A percentile compares a stretch with the other conserved stretches of the same genome.
Conservation (phyloP, 92 coral and sea anemone genomes). For the Porites evermanni region DNA sequence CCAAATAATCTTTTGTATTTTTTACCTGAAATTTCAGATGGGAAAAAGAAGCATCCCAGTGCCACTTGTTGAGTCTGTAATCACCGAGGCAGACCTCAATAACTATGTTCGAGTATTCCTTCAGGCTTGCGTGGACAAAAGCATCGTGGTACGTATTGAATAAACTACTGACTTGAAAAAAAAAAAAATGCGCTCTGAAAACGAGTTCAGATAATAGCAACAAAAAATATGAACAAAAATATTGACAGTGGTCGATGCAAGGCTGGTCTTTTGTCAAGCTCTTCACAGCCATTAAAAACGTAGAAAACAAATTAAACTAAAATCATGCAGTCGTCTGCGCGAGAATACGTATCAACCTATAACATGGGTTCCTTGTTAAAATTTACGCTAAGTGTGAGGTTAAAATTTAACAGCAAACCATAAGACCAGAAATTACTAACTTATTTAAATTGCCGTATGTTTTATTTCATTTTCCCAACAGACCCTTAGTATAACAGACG, state of each 20-base stretch:
- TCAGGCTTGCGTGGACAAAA: neutral
- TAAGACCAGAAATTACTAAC: too few relatives aligned
- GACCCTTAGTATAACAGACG: slow-evolving; percentile 30
- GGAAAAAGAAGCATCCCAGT: neutral
- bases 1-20: neutral
- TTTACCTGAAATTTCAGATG: neutral
- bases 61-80: neutral
- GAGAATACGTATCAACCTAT: too few relatives aligned
- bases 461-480: neutral
- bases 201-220: neutral
- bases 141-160: slow-evolving; percentile 1
- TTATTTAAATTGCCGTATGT: neutral
- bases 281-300: too few relatives aligned
- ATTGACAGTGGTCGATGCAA: neutral
- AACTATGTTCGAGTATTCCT: slow-evolving; percentile 1
- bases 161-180: neutral
- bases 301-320: too few relatives aligned
- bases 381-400: too few relatives aligned
- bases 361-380: too few relatives aligned
- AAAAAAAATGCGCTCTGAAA: neutral
- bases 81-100: slow-evolving; percentile 16
- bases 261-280: neutral
- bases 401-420: too few relatives aligned
- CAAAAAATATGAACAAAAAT: neutral
- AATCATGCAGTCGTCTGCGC: too few relatives aligned